These are phyloP conservation scores for Chionomys nivalis DNA, from an alignment of 2,113 vertebrate species.

Conservation along the genomic window DNA sequence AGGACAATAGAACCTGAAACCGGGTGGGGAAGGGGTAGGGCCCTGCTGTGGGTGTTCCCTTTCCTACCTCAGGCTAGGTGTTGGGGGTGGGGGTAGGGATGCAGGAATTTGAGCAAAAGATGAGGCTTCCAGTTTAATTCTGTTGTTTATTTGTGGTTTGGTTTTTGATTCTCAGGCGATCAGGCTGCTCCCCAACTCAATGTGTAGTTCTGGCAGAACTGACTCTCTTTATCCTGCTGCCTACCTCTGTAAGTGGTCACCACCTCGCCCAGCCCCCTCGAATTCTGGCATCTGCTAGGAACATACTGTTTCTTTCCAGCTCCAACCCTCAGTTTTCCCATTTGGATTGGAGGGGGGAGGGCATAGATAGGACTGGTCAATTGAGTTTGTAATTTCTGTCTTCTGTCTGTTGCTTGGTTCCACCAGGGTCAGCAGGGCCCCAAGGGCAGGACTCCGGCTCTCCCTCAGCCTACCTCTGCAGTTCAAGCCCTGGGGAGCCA, in stretches of 20 bases:
- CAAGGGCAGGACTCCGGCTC: background rate
- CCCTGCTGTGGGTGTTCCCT: background rate
- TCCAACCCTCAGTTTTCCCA: slow-evolving; percentile 8
- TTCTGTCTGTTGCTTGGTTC: background rate
- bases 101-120: background rate
- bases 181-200: background rate
- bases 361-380: background rate
- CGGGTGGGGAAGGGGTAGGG: no score
- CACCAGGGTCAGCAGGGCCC: background rate
- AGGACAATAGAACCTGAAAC: background rate
- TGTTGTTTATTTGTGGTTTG: background rate
- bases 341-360: background rate
- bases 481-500: background rate
- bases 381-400: background rate
- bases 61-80: background rate
- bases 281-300: background rate
- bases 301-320: background rate
- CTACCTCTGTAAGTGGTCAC: no score
- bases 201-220: background rate
- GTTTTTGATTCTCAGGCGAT: background rate
- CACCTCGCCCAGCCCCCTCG: no score
- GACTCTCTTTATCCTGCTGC: background rate
- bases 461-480: background rate
- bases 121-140: background rate
- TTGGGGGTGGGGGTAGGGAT: background rate